Base-by-base conservation (phyloP, 1,140 invertebrate species). In the Solen grandis region DNA sequence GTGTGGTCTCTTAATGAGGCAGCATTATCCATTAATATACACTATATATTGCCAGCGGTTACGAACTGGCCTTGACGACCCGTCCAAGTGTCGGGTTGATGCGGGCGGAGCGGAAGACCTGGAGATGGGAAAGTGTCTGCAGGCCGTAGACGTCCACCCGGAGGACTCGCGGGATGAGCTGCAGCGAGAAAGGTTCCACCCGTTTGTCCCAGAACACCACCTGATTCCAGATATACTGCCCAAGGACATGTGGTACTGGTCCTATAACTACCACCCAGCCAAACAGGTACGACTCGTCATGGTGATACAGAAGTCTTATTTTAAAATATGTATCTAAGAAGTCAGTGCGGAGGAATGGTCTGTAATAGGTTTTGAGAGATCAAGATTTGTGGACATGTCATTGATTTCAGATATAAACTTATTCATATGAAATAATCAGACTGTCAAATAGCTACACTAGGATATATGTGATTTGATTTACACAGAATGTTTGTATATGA, bases 101-200 rank as follows among this genome's bases (percentile, higher is more conserved):
- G 73, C 41, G 1, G 94, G 94, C 16, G 97, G 96, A 19, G 95
- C 96, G 0, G 97, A 99, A 90, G 97, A 99, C 91, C 96, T 97
- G 0, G 97, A 98, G 92, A 97, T 99, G 93, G 97, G 97, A 88
- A 96, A 96, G 90, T 99, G 98, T 89, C 89, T 99, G 77, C 95
- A 97, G 88, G 95, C 95, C 68, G 94, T 98, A 3, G 95, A 96
- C 22, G 65, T 78, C 14, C 22, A 29, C 3, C 63, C 75, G 5
- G 96, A 95, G 84, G 97, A 99, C 89, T 96, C 96, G 0, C 78
- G 97, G 8, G 98, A 99, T 93, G 93, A 94, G 0, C 92, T 95
- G 46, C 96, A 96, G 1, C 94, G 97, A 4, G 97, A 98, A 4
- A 94, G 97, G 35, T 99, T 99, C 92, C 98, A 99, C 91, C 99